Percentiles rank a stretch among this genome's conserved stretches.
phyloP scores from a whole-genome alignment of 2,888 invertebrate species.

The Ennomos erosarius region DNA sequence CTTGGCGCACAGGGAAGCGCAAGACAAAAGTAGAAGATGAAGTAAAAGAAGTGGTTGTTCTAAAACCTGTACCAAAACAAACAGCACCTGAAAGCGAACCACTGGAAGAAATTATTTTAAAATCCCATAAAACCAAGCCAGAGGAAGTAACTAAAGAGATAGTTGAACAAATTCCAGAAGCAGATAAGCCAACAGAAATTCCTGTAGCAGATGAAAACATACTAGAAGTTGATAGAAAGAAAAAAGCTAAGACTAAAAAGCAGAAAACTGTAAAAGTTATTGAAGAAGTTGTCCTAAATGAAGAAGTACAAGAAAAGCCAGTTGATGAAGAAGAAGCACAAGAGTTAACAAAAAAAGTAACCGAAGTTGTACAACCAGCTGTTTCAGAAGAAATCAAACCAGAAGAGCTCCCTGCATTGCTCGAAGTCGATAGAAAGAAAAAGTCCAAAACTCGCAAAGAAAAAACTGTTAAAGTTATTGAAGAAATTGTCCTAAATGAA shows the following conservation, averaged over 20 bases:
- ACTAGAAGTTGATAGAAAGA: constrained; percentile 2
- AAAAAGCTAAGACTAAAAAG: constrained; percentile 15
- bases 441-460: constrained; percentile 17
- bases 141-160: constrained; percentile 51
- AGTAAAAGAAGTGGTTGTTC: constrained; percentile 58
- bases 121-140: constrained; percentile 48
- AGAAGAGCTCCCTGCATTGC: constrained; percentile 73
- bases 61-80: constrained; percentile 73
- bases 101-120: constrained; percentile 65
- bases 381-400: constrained; percentile 58
- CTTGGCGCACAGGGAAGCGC: constrained; percentile 56
- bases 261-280: constrained; percentile 22
- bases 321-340: constrained; percentile 63
- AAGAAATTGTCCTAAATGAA: constrained; percentile 20
- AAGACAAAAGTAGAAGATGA: constrained; percentile 51
- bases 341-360: constrained; percentile 52
- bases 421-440: constrained; percentile 58
- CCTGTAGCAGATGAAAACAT: neutral
- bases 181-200: constrained; percentile 8
- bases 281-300: constrained; percentile 17
- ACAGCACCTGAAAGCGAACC: constrained; percentile 76
- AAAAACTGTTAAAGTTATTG: constrained; percentile 21
- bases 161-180: neutral
- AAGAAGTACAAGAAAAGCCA: constrained; percentile 45
- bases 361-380: constrained; percentile 53